phyloP scores from a whole-genome alignment of 2,113 vertebrate genomes.

The Charadrius vociferus region DNA sequence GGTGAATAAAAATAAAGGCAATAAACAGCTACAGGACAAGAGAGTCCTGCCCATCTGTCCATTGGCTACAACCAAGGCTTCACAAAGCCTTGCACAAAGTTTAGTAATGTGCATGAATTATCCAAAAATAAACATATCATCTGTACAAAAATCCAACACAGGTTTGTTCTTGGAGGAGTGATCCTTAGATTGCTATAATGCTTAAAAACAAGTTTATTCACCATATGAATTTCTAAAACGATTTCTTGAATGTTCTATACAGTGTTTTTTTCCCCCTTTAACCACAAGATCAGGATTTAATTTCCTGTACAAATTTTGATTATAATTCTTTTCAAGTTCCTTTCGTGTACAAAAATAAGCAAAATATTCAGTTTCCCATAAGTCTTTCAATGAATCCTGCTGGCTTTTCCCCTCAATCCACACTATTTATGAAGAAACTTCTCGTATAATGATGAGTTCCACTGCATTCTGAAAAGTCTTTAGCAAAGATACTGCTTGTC shows the following conservation, averaged over 20 bases:
- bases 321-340: constrained; percentile 75
- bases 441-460: constrained; percentile 91
- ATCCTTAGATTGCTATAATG: constrained; percentile 79
- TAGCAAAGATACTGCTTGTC: constrained; percentile 92
- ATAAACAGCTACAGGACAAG: too few relatives aligned
- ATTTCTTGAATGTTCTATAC: constrained; percentile 78
- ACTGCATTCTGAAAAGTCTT: constrained; percentile 96
- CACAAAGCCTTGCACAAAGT: too few relatives aligned
- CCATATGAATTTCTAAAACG: constrained; percentile 75
- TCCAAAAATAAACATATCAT: too few relatives aligned
- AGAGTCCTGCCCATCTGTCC: too few relatives aligned
- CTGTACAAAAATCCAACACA: too few relatives aligned
- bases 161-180: constrained; percentile 80
- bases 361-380: constrained; percentile 76
- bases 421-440: constrained; percentile 84
- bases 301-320: constrained; percentile 82
- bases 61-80: too few relatives aligned
- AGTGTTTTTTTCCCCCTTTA: constrained; percentile 85
- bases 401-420: constrained; percentile 40
- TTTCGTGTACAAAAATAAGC: constrained; percentile 90
- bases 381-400: constrained; percentile 66
- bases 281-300: constrained; percentile 71
- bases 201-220: constrained; percentile 81
- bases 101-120: too few relatives aligned
- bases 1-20: too few relatives aligned